phyloP scores from a whole-genome alignment of 2,113 vertebrate genomes.

The Lasiurus cinereus region DNA sequence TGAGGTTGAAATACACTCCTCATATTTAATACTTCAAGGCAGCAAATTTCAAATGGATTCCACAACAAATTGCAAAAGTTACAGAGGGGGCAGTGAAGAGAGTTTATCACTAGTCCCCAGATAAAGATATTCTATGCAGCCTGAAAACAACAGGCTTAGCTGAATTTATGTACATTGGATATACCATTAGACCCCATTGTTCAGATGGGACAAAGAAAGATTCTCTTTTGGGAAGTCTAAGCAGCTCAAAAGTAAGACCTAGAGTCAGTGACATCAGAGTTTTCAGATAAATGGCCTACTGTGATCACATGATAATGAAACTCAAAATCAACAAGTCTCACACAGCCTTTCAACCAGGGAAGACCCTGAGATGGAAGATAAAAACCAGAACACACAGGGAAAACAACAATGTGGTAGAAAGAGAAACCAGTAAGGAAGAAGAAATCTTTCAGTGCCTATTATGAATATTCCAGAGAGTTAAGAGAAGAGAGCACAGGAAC shows the following conservation, averaged over 20 bases:
- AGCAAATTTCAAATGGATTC: slow-evolving; percentile 32
- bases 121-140: background rate
- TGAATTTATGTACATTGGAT: background rate
- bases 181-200: too few species aligned
- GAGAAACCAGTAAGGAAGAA: background rate
- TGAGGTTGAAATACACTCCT: background rate
- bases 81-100: background rate
- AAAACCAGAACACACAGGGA: background rate
- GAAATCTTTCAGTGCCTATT: background rate
- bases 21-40: background rate
- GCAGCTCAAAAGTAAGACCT: background rate
- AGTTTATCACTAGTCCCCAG: background rate
- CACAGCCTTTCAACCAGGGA: background rate
- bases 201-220: background rate
- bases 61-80: background rate
- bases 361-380: background rate
- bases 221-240: background rate
- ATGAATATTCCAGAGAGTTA: background rate
- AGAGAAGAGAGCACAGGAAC: background rate
- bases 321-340: background rate
- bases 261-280: background rate
- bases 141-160: background rate
- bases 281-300: background rate
- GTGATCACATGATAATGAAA: background rate
- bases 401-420: background rate